Percentiles rank a stretch among this genome's conserved stretches.
Evolutionary conservation across 2,797 vertebrate species (phyloP).

Genomic region (Podargus strigoides): DNA sequence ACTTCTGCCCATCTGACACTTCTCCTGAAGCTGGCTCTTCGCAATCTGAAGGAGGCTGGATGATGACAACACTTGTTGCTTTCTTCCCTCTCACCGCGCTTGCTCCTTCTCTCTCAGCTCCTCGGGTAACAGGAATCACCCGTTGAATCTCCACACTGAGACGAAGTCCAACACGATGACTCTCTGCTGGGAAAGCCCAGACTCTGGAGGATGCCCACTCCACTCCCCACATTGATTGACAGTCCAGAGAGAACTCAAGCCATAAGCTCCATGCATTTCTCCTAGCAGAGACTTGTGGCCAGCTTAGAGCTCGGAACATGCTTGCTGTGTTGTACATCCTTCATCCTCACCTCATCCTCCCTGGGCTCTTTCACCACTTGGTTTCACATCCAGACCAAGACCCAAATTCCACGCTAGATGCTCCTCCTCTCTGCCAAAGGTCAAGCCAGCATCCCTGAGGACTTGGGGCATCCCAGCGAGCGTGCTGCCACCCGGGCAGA

Average conservation of each 20-base stretch:
- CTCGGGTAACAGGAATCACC: fast-evolving
- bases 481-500: fast-evolving
- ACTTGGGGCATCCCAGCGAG: background rate
- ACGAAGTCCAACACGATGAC: fast-evolving
- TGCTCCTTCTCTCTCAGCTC: background rate
- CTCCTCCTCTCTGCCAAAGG: background rate
- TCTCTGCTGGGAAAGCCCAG: background rate
- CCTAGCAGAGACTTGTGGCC: background rate
- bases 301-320: fast-evolving
- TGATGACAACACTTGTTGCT: background rate
- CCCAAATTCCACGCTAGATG: background rate
- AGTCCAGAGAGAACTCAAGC: background rate
- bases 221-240: fast-evolving
- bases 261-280: background rate
- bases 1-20: background rate
- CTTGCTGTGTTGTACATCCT: background rate
- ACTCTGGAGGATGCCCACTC: background rate
- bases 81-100: background rate
- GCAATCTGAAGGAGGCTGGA: background rate
- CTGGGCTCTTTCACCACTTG: background rate
- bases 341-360: background rate
- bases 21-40: background rate
- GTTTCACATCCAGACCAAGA: background rate
- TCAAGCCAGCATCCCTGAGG: background rate
- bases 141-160: fast-evolving